Conservation (phyloP, 2,113 vertebrate genomes). For the Chaetura pelagica region DNA sequence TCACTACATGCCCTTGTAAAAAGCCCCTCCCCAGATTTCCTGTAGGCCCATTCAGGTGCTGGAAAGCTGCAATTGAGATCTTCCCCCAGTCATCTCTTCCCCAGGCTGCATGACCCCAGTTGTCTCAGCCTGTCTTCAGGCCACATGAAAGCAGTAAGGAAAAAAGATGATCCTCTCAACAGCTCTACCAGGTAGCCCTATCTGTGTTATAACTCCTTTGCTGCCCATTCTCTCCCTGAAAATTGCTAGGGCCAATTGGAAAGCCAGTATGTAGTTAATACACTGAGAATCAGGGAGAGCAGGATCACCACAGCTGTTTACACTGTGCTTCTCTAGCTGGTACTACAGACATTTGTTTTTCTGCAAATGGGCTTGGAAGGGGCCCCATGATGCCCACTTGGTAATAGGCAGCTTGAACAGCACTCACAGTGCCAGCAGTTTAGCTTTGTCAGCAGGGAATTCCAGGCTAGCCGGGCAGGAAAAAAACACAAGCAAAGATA, state of each 20-base stretch:
- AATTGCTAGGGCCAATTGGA: not conserved
- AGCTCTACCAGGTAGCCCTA: not conserved
- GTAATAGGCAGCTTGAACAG: not conserved
- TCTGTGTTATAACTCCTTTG: not conserved
- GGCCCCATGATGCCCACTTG: accelerated
- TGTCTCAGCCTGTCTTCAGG: not conserved
- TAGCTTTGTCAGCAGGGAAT: not conserved
- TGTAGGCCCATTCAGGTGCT: no score
- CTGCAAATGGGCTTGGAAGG: not conserved
- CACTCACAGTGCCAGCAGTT: not conserved
- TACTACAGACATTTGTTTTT: not conserved
- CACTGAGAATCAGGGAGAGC: not conserved
- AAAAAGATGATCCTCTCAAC: not conserved
- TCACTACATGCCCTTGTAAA: no score
- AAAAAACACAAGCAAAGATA: not conserved
- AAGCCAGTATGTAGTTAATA: not conserved
- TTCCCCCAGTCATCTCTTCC: no score
- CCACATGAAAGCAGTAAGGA: not conserved
- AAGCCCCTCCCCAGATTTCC: no score
- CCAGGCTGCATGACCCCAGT: no score
- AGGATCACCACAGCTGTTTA: not conserved
- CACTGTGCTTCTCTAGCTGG: not conserved
- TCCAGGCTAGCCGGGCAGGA: not conserved
- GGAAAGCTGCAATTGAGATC: no score
- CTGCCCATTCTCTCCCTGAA: not conserved